Percentiles rank a stretch among this genome's conserved stretches.
These are phyloP conservation scores for Onychostruthus taczanowskii DNA, from an alignment of 2,113 vertebrate genomes.

Conservation along the genomic window DNA sequence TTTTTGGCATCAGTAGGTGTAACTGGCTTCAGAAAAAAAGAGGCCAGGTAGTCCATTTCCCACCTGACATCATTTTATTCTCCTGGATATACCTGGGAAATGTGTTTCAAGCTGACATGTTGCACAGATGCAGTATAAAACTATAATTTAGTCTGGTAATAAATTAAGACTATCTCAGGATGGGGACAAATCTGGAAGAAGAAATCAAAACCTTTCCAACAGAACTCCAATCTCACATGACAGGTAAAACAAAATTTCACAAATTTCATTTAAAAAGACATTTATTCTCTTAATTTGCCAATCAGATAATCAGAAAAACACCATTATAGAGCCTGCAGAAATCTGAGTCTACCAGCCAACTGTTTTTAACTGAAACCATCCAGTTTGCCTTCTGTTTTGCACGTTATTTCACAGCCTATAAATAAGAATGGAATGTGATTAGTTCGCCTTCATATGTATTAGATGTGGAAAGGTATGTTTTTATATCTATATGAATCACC, in stretches of 20 bases:
- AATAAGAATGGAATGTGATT: not conserved
- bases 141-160: not conserved
- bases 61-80: not conserved
- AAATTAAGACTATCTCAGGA: not conserved
- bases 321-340: not conserved
- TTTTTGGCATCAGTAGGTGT: not conserved
- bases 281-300: not conserved
- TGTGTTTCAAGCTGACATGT: not conserved
- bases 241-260: not conserved
- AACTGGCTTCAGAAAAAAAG: not conserved
- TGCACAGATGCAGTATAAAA: not conserved
- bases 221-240: not conserved
- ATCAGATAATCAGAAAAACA: not conserved
- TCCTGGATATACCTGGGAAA: not conserved
- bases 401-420: conserved; percentile 1
- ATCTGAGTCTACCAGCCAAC: not conserved
- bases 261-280: not conserved
- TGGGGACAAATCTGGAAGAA: not conserved
- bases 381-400: not conserved
- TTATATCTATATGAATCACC: not conserved
- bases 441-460: not conserved
- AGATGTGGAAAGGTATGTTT: not conserved
- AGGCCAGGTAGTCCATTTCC: not conserved
- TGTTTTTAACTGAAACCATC: not conserved
- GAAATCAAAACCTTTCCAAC: not conserved